Evolutionary conservation across 2,797 vertebrate species (phyloP), one percentile per base, ranked within the genome.

Genomic region (Gadopsis bispinosus): DNA sequence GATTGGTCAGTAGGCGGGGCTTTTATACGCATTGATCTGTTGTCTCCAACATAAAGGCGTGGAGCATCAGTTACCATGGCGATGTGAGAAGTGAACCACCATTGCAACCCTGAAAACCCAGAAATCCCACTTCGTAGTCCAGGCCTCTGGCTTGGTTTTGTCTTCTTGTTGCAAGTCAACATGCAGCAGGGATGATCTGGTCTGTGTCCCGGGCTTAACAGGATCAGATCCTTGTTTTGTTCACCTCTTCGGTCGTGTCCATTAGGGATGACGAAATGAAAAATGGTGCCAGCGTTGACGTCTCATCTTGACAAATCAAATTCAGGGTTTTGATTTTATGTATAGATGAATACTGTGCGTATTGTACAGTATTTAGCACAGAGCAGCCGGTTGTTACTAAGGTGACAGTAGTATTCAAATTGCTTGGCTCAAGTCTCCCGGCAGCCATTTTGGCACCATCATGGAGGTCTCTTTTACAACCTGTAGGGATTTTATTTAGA

Each of bases 141-240:
- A 26, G 1, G 26, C 26, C 26, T 26, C 26, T 26, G 26, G 26
- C 26, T 26, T 26, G 26, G 26, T 26, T 26, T 26, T 26, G 26
- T 26, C 26, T 26, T 26, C 26, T 26, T 26, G 26, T 26, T 26
- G 26, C 26, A 26, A 26, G 26, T 26, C 16, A 26, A 29, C 66
- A 22, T 26, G 43, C 61, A 63, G 54, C 69, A 66, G 69, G 26
- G 47, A 66, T 7, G 51, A 11, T 65, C 50, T 22, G 37, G 17
- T 33, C 41, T 53, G 65, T 66, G 45, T 35, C 51, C 7, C 50
- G 45, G 17, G 4, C 3, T 12, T 51, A 22, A 41, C n/a, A 14
- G 14, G 0, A 45, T 54, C 11, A 13, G 22, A 17, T 50, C 37
- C 20, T 33, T n/a, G 17, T 20, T 53, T 17, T 17, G 3, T 11